These are phyloP conservation scores for Anisognathus igniventris DNA, from an alignment of 2,797 vertebrate species.

Conservation along the genomic window DNA sequence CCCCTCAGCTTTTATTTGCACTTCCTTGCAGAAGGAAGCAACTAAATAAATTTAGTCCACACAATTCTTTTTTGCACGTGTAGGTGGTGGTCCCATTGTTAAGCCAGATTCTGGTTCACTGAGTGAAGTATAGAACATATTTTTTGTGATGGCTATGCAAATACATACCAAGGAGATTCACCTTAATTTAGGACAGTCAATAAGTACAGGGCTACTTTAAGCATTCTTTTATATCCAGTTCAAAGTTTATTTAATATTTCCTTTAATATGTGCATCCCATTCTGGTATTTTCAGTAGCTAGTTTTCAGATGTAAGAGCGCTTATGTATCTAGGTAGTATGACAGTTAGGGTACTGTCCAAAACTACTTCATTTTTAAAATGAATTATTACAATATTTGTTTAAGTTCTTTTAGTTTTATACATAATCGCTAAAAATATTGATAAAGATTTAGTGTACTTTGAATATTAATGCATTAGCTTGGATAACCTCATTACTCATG, in stretches of 20 bases:
- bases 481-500: background rate
- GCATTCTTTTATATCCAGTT: background rate
- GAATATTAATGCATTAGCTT: background rate
- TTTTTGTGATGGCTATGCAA: background rate
- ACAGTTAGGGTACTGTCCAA: background rate
- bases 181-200: background rate
- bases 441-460: background rate
- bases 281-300: background rate
- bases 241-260: background rate
- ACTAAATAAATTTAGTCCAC: background rate
- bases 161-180: background rate
- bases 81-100: background rate
- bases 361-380: background rate
- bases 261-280: background rate
- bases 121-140: background rate
- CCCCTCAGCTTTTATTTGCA: background rate
- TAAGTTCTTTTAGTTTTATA: background rate
- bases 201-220: background rate
- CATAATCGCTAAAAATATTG: background rate
- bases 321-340: background rate
- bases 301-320: background rate
- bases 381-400: background rate
- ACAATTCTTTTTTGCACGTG: accelerated
- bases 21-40: background rate
- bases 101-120: background rate